Evolutionary conservation across 2,113 vertebrate species (phyloP), one percentile per base, ranked within the genome.

Genomic region (Eclectus roratus): DNA sequence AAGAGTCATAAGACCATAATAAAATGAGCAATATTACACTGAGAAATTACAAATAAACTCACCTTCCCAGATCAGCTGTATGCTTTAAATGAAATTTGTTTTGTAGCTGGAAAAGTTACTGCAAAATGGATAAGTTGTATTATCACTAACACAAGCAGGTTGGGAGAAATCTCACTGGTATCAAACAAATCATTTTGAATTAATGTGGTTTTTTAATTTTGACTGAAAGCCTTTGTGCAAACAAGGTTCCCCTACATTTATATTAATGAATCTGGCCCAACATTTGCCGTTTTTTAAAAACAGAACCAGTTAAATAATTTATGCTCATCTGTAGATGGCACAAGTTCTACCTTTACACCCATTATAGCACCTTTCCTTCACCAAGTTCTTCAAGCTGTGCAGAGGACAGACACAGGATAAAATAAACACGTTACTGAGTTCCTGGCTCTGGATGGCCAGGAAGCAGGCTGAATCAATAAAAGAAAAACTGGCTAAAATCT

Each of bases 361-460:
- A 49, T n/a, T 19, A 29, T 1, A 70, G 7, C 23, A 10, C 7
- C 56, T 80, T 77, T 23, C 28, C 5, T 70, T 65, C n/a, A 61
- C 19, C 0, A 0, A 60, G 8, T 72, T 77, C 35, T 66, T 71
- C 9, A 37, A 60, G 8, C 3, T 63, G 25, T 50, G 27, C 39
- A 47, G 29, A 39, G 24, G 10, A 39, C 27, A 88, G 18, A 63
- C 47, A 74, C 4, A 50, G 29, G 9, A 12, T 49, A 69, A 72
- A 33, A 33, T 58, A 63, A 69, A 20, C 13, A 28, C 1, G 1
- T 28, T 56, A 31, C 29, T 60, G 50, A 76, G 24, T 55, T 55
- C 53, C 53, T 55, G 19, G 53, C 7, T 63, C 28, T 63, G 28
- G 14, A 20, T 70, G 23, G 7, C 14, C 55, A 66, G 44, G 49